Conservation (phyloP, 1,140 invertebrate species). For the Diorhabda sublineata region DNA sequence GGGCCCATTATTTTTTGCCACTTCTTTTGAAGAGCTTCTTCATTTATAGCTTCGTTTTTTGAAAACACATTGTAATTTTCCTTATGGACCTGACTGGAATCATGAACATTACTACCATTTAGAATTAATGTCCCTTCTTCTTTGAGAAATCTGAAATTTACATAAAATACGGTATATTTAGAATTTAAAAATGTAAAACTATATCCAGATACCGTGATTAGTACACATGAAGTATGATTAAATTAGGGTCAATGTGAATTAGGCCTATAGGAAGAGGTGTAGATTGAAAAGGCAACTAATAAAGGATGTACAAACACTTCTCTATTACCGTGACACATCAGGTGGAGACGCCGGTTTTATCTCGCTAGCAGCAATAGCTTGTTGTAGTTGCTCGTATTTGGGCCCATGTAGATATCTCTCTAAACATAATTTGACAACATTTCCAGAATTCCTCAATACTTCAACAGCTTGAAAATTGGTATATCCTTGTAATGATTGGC, state of each 20-base stretch:
- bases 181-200: slow-evolving; percentile 19
- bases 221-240: slow-evolving; percentile 25
- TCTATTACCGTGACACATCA: slow-evolving; percentile 44
- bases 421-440: slow-evolving; percentile 78
- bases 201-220: slow-evolving; percentile 33
- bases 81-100: slow-evolving; percentile 20
- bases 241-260: slow-evolving; percentile 27
- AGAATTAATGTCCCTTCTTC: slow-evolving; percentile 35
- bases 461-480: slow-evolving; percentile 96
- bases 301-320: slow-evolving; percentile 29
- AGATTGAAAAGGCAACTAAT: slow-evolving; percentile 33
- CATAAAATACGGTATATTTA: slow-evolving; percentile 34
- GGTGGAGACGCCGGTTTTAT: slow-evolving; percentile 59
- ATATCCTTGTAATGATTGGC: slow-evolving; percentile 87
- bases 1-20: slow-evolving; percentile 80
- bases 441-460: slow-evolving; percentile 84
- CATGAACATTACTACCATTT: slow-evolving; percentile 19
- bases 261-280: slow-evolving; percentile 28
- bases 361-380: slow-evolving; percentile 85
- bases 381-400: slow-evolving; percentile 93
- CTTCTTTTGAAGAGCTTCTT: slow-evolving; percentile 73
- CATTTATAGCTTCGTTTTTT: slow-evolving; percentile 52
- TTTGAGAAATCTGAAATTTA: slow-evolving; percentile 45
- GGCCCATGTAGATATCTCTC: slow-evolving; percentile 90
- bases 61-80: slow-evolving; percentile 18